These are phyloP conservation scores for Rutpela maculata DNA, from an alignment of 2,888 invertebrate genomes.

Conservation along the genomic window DNA sequence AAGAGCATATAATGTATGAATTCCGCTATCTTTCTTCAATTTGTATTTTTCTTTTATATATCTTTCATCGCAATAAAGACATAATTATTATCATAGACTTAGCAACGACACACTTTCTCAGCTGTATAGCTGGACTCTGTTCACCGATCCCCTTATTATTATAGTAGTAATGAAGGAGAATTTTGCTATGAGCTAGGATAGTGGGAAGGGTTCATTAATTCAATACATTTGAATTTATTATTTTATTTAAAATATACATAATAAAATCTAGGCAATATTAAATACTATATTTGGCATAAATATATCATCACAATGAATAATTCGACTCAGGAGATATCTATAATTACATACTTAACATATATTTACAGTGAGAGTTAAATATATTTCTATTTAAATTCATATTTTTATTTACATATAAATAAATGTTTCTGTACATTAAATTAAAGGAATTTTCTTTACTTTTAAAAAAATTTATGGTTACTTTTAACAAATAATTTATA, in stretches of 20 bases:
- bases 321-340: conserved; percentile 71
- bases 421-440: conserved; percentile 46
- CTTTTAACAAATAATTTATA: too few species aligned
- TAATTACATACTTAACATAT: conserved; percentile 60
- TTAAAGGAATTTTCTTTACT: neutral
- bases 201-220: neutral
- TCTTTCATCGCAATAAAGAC: too few species aligned
- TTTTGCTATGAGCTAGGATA: too few species aligned
- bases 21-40: too few species aligned
- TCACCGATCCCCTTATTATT: too few species aligned
- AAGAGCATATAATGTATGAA: too few species aligned
- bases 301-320: conserved; percentile 74
- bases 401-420: conserved; percentile 46
- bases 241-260: conserved; percentile 75
- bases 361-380: conserved; percentile 55
- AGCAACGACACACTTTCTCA: too few species aligned
- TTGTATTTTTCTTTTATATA: too few species aligned
- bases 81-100: too few species aligned
- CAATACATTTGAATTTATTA: conserved; percentile 43
- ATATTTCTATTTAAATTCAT: conserved; percentile 48
- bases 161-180: too few species aligned
- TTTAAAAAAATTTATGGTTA: too few species aligned
- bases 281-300: conserved; percentile 73
- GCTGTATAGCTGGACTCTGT: too few species aligned
- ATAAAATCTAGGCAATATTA: conserved; percentile 74